These are phyloP conservation scores for Tetraodon nigroviridis DNA, from an alignment of 2,113 vertebrate genomes.

Conservation along the genomic window DNA sequence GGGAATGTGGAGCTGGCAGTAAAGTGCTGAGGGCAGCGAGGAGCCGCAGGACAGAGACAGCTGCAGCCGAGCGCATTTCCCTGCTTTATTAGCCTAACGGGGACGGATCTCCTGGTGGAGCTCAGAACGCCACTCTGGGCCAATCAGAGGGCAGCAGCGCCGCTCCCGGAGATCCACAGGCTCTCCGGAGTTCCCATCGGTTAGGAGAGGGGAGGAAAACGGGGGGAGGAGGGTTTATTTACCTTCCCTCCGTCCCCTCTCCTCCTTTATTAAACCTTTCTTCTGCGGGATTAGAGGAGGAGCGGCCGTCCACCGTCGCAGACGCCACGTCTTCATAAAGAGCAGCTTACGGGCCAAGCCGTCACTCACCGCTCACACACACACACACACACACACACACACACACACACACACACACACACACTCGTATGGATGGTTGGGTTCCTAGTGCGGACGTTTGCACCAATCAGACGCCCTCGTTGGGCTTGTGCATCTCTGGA, in stretches of 20 bases:
- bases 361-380: conserved; percentile 14
- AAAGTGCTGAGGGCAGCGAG: conserved; percentile 36
- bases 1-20: conserved; percentile 43
- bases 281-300: conserved; percentile 50
- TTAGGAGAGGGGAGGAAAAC: background rate
- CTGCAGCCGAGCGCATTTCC: conserved; percentile 4
- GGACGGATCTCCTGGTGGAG: conserved; percentile 34
- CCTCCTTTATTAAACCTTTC: conserved; percentile 62
- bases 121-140: conserved; percentile 12
- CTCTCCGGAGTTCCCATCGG: background rate
- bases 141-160: background rate
- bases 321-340: conserved; percentile 65
- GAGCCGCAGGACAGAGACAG: conserved; percentile 20
- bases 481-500: background rate
- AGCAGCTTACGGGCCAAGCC: conserved; percentile 48
- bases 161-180: background rate
- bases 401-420: too few species aligned
- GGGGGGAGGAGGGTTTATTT: conserved; percentile 10
- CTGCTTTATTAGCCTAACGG: conserved; percentile 30
- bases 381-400: conserved; percentile 24
- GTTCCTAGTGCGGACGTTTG: too few species aligned
- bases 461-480: background rate
- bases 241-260: conserved; percentile 13
- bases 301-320: conserved; percentile 52
- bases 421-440: too few species aligned